A percentile compares a stretch with the other conserved stretches of the same genome.
Conservation (phyloP, 1,140 invertebrate species). For the Anoplolepis gracilipes region DNA sequence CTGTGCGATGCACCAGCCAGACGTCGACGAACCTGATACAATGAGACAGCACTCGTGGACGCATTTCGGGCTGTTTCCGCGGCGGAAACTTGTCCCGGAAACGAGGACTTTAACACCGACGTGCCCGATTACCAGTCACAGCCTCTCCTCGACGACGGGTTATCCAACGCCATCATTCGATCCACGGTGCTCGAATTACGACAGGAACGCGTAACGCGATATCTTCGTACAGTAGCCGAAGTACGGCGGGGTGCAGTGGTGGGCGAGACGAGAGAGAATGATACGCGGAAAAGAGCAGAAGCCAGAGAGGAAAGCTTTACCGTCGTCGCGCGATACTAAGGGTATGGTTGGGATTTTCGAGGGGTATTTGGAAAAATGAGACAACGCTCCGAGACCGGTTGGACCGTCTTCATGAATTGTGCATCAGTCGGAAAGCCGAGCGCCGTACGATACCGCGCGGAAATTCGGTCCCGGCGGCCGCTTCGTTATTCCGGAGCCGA, state of each 20-base stretch:
- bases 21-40: conserved; percentile 79
- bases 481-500: conserved; percentile 66
- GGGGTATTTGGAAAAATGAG: conserved; percentile 71
- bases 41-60: conserved; percentile 78
- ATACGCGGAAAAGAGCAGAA: conserved; percentile 50
- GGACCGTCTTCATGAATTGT: conserved; percentile 75
- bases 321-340: conserved; percentile 26
- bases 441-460: conserved; percentile 50
- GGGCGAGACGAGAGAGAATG: conserved; percentile 34
- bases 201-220: conserved; percentile 66
- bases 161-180: conserved; percentile 67
- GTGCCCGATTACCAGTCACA: conserved; percentile 68
- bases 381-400: conserved; percentile 55
- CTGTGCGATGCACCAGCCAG: conserved; percentile 56
- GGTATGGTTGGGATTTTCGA: conserved; percentile 60
- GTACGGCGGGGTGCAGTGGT: background rate
- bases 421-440: conserved; percentile 60
- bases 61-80: conserved; percentile 81
- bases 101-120: conserved; percentile 82
- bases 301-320: conserved; percentile 9
- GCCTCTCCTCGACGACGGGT: conserved; percentile 48
- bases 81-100: conserved; percentile 81
- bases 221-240: conserved; percentile 2
- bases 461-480: conserved; percentile 58
- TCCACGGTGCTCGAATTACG: conserved; percentile 69